Conservation (phyloP, 1,140 invertebrate genomes). For the Artemia franciscana region DNA sequence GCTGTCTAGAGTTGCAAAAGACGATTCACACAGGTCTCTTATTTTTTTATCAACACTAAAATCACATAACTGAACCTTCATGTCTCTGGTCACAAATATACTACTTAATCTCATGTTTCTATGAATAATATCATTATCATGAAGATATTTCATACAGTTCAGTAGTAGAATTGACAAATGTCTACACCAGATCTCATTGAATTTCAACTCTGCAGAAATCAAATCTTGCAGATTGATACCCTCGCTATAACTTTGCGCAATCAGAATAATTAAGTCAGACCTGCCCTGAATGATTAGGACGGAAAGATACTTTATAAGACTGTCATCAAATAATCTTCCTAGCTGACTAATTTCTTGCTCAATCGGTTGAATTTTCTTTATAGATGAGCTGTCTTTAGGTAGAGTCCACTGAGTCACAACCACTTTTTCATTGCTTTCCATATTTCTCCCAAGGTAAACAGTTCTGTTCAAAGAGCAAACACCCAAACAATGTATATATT, state of each 20-base stretch:
- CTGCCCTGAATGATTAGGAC: neutral
- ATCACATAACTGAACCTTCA: constrained; percentile 29
- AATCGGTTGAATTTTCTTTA: constrained; percentile 10
- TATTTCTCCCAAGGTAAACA: constrained; percentile 41
- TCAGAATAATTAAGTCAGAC: neutral
- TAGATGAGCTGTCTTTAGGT: constrained; percentile 17
- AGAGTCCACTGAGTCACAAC: constrained; percentile 45
- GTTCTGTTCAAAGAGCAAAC: constrained; percentile 37
- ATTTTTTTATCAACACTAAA: constrained; percentile 43
- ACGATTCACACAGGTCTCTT: constrained; percentile 22
- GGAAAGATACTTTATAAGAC: neutral
- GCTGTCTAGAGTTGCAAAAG: constrained; percentile 16
- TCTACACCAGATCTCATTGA: constrained; percentile 32
- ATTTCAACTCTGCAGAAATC: constrained; percentile 26
- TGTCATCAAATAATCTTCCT: neutral
- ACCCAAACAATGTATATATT: constrained; percentile 17
- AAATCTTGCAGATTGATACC: constrained; percentile 27
- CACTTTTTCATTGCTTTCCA: constrained; percentile 35
- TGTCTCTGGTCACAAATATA: constrained; percentile 18
- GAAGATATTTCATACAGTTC: constrained; percentile 39
- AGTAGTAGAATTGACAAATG: constrained; percentile 36
- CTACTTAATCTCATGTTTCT: constrained; percentile 31
- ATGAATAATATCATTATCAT: constrained; percentile 51
- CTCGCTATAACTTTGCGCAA: constrained; percentile 34
- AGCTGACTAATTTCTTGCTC: neutral